Evolutionary conservation across 2,113 vertebrate species (phyloP).

Genomic region (rabbit (Oryctolagus cuniculus)): DNA sequence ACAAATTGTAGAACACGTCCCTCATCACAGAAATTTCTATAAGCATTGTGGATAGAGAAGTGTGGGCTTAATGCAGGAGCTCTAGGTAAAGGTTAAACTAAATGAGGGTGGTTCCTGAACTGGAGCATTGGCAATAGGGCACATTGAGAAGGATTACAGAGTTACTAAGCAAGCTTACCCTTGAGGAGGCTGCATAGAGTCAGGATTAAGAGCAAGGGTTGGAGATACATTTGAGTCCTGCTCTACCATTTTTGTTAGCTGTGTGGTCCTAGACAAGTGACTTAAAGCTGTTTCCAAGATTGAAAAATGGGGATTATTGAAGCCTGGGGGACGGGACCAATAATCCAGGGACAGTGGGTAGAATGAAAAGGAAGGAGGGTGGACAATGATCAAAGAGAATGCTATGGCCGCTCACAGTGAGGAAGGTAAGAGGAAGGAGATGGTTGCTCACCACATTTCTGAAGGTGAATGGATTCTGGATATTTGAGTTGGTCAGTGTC

Average conservation of each 20-base stretch:
- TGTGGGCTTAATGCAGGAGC: neutral
- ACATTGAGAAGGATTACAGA: neutral
- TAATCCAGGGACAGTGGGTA: neutral
- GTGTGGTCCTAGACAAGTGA: neutral
- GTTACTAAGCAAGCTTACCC: neutral
- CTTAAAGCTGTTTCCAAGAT: neutral
- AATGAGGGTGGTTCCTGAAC: neutral
- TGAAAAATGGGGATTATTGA: neutral
- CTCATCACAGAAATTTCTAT: neutral
- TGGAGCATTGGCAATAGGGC: neutral
- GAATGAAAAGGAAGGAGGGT: neutral
- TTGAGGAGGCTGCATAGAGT: neutral
- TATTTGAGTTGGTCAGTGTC: neutral
- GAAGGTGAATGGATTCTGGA: neutral
- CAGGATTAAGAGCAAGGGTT: neutral
- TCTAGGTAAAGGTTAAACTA: slow-evolving; percentile 1
- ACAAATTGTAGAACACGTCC: too few species aligned
- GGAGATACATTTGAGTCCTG: neutral
- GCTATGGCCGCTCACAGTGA: neutral
- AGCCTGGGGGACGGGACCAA: neutral
- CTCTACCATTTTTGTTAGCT: neutral
- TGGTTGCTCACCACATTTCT: neutral
- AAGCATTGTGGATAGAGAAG: neutral
- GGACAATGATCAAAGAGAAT: neutral
- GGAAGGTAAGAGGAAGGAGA: neutral